Evolutionary conservation across 2,797 vertebrate species (phyloP), one percentile per base, ranked within the genome.

Genomic region (Peromyscus eremicus): DNA sequence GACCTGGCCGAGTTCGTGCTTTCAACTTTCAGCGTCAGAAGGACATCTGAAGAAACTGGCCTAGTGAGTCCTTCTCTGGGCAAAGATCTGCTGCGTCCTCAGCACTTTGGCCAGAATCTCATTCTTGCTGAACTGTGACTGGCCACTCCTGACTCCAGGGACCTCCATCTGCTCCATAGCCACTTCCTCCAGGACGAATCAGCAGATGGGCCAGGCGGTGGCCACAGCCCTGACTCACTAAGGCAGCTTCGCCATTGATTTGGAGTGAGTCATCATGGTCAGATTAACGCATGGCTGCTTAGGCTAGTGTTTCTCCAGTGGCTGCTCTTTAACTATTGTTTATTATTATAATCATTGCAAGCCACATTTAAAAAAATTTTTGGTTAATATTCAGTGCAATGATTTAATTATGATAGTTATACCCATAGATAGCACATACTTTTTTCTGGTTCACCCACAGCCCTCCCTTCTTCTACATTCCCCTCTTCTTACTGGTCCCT

Each of bases 21-120:
- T 97, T 96, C 64, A 94, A 94, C 80, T 86, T 80, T 92, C 73
- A 64, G 40, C 92, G 94, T 95, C 89, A 97, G 73, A 97, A 96
- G 82, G 94, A 76, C 70, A 92, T 84, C 79, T 87, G 73, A 95
- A 46, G 80, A 94, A 94, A 71, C 37, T 84, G 86, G 73, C 83
- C 80, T 43, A 76, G 89, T 86, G 79, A 96, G 57, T 80, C 29
- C 57, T 82, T 96, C 93, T 80, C 89, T 96, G 57, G 60, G 94
- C 57, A 97, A 34, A 34, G 23, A 80, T 79, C 43, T 86, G 46
- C 3, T 70, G 90, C 95, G 60, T 87, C 70, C 91, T 87, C 94
- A 75, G 91, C 76, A 79, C 68, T 96, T 71, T 80, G 49, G 49
- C 40, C 29, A 79, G 49, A 46, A 37, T 80, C 52, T 60, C n/a